Evolutionary conservation across 2,113 vertebrate genomes (phyloP), one percentile per base, ranked within the genome.

Genomic region (Myrmophylax atrothorax): DNA sequence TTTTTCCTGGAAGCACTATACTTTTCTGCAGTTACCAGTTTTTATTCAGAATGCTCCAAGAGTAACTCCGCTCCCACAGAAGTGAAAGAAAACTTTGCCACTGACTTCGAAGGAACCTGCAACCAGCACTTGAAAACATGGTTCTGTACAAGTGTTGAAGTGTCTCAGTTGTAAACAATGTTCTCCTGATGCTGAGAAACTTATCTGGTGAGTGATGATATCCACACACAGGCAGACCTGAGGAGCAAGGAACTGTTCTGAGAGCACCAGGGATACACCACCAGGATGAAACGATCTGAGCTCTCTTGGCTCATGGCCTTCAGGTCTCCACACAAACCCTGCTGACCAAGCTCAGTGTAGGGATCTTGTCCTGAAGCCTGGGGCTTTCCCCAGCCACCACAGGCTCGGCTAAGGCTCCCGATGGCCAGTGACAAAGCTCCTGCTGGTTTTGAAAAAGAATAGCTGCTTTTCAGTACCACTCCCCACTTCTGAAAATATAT

Each of bases 171-270:
- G 33, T 68, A 17, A 80, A 20, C 35, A 76, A 23, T 5, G 6
- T 35, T 76, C 83, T 92, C 60, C 80, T 74, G 49, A 60, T 59
- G 63, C 77, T 64, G 31, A 77, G 69, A 70, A 85, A 70, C 0
- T 2, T 19, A 77, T 5, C 18, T 47, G 55, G 29, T 1, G 2
- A 46, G 37, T 1, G 2, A 16, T 10, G 49, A 68, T 8, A 28
- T 23, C 22, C 1, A 3, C 17, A 46, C 0, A 0, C n/a, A 74
- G 44, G n/a, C 37, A 68, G 53, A 49, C 10, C 11, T 8, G 18
- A 42, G 16, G 25, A 40, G 13, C 29, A 3, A 8, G 40, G 12
- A 37, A 6, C 26, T 0, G 0, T 44, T 56, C 33, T 25, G 29
- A 52, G 29, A 26, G 38, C 8, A 18, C 12, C 1, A 3, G 42